Evolutionary conservation across 2,797 vertebrate species (phyloP).

Genomic region (Florisuga fusca): DNA sequence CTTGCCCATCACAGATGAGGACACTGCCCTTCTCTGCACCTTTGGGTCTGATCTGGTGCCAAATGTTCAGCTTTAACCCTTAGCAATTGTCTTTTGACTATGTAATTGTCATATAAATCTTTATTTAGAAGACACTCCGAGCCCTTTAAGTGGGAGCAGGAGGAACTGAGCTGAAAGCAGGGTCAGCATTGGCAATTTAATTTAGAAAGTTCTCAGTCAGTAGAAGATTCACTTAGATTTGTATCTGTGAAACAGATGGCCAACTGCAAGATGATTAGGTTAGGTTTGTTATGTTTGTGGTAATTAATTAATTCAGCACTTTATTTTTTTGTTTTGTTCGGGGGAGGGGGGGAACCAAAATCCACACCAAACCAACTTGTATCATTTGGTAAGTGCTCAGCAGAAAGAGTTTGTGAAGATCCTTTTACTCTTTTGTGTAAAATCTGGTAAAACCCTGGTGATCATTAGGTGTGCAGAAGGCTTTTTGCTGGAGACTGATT

Average conservation of each 20-base stretch:
- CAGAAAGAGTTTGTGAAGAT: constrained; percentile 29
- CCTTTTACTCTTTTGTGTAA: constrained; percentile 26
- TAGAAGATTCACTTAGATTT: constrained; percentile 63
- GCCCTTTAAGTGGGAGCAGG: background rate
- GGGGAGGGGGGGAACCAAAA: background rate
- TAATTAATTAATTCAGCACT: constrained; percentile 83
- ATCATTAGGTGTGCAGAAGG: background rate
- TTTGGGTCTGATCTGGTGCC: background rate
- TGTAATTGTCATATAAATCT: background rate
- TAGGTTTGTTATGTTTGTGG: constrained; percentile 72
- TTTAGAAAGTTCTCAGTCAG: constrained; percentile 69
- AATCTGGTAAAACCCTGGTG: background rate
- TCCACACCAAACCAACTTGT: background rate
- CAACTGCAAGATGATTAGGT: constrained; percentile 72
- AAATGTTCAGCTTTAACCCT: background rate
- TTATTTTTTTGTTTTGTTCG: constrained; percentile 14
- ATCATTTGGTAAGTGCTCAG: constrained; percentile 41
- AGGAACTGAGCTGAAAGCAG: constrained; percentile 42
- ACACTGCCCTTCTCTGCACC: background rate
- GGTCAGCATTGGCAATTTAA: constrained; percentile 58
- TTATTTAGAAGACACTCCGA: background rate
- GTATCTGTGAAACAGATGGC: constrained; percentile 79
- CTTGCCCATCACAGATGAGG: background rate
- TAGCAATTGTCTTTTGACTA: background rate
- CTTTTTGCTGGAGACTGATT: background rate